A percentile compares a stretch with the other conserved stretches of the same genome.
Evolutionary conservation across 23 tunicate genomes (phyloP).

Genomic region (Halocynthia aurantium): DNA sequence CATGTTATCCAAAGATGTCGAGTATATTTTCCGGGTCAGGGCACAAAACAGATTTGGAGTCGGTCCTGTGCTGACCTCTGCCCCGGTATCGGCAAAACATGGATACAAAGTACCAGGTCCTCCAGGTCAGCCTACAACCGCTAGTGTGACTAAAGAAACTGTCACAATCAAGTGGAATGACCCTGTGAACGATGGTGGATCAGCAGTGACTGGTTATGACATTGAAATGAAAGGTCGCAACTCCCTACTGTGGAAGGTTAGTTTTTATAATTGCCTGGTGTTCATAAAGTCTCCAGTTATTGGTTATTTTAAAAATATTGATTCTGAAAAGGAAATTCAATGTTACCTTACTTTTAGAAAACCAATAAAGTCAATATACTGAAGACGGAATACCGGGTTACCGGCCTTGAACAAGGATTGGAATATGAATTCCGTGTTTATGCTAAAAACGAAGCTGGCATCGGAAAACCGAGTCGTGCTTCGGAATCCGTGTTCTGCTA

Average conservation of each 20-base stretch:
- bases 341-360: slow-evolving; percentile 35
- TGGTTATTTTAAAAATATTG: background rate
- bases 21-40: slow-evolving; percentile 85
- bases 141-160: slow-evolving; percentile 53
- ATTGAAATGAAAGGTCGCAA: slow-evolving; percentile 87
- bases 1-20: slow-evolving; percentile 49
- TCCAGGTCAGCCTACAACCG: slow-evolving; percentile 63
- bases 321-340: background rate
- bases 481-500: slow-evolving; percentile 56
- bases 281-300: background rate
- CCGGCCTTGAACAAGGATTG: slow-evolving; percentile 79
- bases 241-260: slow-evolving; percentile 86
- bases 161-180: slow-evolving; percentile 72
- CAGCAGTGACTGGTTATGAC: slow-evolving; percentile 76
- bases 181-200: slow-evolving; percentile 88
- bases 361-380: slow-evolving; percentile 66
- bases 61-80: slow-evolving; percentile 61
- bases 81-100: slow-evolving; percentile 61
- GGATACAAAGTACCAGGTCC: slow-evolving; percentile 83
- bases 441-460: slow-evolving; percentile 89
- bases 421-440: slow-evolving; percentile 90
- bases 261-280: background rate
- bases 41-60: slow-evolving; percentile 91
- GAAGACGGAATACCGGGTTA: slow-evolving; percentile 64
- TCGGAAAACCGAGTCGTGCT: slow-evolving; percentile 49